Evolutionary conservation across 2,888 invertebrate genomes (phyloP).

Genomic region (Flexamia atlantica): DNA sequence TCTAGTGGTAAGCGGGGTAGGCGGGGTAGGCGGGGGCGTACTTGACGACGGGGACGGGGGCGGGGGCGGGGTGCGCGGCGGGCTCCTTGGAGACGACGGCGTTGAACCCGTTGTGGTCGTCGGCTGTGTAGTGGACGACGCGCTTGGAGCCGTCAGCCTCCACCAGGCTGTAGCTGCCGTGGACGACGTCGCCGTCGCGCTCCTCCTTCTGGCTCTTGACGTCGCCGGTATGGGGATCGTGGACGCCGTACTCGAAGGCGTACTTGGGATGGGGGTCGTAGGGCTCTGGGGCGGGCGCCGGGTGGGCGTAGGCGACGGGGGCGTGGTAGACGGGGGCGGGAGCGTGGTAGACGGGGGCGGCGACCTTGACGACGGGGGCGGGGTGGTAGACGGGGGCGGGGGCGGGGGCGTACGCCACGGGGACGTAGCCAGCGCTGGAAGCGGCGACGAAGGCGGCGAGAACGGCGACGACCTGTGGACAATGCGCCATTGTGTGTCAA

Average conservation of each 20-base stretch:
- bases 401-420: constrained; percentile 71
- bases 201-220: constrained; percentile 85
- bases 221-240: constrained; percentile 85
- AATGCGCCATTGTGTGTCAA: neutral
- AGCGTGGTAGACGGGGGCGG: constrained; percentile 71
- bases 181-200: constrained; percentile 84
- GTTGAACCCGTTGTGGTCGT: constrained; percentile 85
- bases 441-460: constrained; percentile 70
- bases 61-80: constrained; percentile 46
- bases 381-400: constrained; percentile 73
- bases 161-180: constrained; percentile 84
- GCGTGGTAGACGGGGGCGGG: constrained; percentile 67
- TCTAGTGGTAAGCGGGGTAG: constrained; percentile 43
- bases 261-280: constrained; percentile 76
- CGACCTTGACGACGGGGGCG: constrained; percentile 75
- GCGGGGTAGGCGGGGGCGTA: constrained; percentile 52
- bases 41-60: neutral
- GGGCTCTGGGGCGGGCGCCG: constrained; percentile 75
- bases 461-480: constrained; percentile 60
- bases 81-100: constrained; percentile 73
- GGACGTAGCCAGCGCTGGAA: constrained; percentile 71
- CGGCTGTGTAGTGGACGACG: constrained; percentile 85
- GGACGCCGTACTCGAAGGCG: constrained; percentile 86
- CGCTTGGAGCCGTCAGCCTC: constrained; percentile 86
- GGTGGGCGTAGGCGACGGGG: constrained; percentile 67